Conservation (phyloP, 2,888 invertebrate genomes). For the Escarpia spicata region DNA sequence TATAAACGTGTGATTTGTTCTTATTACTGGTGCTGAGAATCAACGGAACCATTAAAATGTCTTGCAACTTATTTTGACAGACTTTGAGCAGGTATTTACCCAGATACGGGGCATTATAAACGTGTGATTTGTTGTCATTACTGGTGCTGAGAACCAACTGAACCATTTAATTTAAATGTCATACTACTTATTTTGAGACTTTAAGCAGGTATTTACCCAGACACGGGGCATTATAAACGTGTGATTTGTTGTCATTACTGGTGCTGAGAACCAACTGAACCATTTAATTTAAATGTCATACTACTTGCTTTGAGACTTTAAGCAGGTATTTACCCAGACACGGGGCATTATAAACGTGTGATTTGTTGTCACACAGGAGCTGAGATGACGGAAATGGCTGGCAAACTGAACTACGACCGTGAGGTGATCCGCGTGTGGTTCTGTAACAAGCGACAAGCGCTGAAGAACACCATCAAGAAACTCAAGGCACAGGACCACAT, state of each 20-base stretch:
- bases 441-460: conserved; percentile 96
- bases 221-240: background rate
- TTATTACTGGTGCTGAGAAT: conserved; percentile 88
- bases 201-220: background rate
- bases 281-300: background rate
- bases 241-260: conserved; percentile 68
- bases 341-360: background rate
- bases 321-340: background rate
- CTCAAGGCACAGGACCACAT: conserved; percentile 46
- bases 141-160: conserved; percentile 83
- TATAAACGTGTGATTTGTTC: background rate
- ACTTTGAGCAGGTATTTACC: background rate
- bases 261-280: conserved; percentile 78
- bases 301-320: background rate
- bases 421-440: conserved; percentile 99
- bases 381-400: conserved; percentile 94
- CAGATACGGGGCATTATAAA: background rate
- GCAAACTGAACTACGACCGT: conserved; percentile 94
- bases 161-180: background rate
- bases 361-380: conserved; percentile 75
- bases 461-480: conserved; percentile 89
- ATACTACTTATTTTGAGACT: background rate
- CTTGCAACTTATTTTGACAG: background rate
- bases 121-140: conserved; percentile 41
- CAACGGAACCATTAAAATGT: background rate